Evolutionary conservation across 2,888 invertebrate genomes (phyloP).

Genomic region (Cactoblastis cactorum): DNA sequence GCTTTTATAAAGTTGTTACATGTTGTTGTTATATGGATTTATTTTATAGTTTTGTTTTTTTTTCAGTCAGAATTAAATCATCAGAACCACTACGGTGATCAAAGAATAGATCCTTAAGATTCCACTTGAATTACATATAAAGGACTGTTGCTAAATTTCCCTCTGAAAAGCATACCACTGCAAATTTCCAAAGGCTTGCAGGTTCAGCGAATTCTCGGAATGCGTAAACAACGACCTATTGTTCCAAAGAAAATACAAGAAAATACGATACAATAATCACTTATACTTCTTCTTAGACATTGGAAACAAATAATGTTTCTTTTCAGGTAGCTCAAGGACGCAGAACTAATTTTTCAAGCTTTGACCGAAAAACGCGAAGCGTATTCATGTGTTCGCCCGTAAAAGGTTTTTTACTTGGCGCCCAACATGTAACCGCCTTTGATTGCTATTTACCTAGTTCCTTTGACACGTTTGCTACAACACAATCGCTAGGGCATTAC

Average conservation of each 20-base stretch:
- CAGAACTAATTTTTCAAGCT: constrained; percentile 15
- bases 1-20: too few relatives aligned
- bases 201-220: background rate
- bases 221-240: background rate
- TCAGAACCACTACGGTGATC: background rate
- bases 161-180: background rate
- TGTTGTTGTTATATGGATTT: too few relatives aligned
- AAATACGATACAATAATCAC: constrained; percentile 5
- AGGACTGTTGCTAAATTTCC: background rate
- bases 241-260: background rate
- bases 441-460: constrained; percentile 35
- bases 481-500: constrained; percentile 32
- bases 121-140: background rate
- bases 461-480: constrained; percentile 35
- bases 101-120: background rate
- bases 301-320: constrained; percentile 11
- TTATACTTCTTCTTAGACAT: constrained; percentile 10
- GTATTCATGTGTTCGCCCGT: constrained; percentile 18
- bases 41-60: too few relatives aligned
- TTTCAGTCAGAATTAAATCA: background rate
- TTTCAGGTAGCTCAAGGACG: constrained; percentile 9
- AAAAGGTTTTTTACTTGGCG: constrained; percentile 30
- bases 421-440: constrained; percentile 34
- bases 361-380: constrained; percentile 20
- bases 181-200: background rate